A percentile compares a stretch with the other conserved stretches of the same genome.
phyloP scores from a whole-genome alignment of 2,888 invertebrate genomes.

The Nowickia ferox region DNA sequence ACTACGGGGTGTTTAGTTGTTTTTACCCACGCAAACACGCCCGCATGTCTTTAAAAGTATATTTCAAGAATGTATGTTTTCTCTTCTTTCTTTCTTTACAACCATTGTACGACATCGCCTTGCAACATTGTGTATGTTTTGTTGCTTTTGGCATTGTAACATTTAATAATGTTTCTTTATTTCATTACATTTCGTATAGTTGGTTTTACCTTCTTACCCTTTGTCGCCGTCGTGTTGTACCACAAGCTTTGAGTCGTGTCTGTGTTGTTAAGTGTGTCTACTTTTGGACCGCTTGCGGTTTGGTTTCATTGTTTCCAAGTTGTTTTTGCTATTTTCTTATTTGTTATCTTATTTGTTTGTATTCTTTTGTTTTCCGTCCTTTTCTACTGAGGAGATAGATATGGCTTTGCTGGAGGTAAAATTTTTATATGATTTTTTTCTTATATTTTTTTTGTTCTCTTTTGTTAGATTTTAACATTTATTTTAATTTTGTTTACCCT shows the following conservation, averaged over 20 bases:
- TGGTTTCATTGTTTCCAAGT: conserved; percentile 55
- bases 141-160: conserved; percentile 59
- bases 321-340: conserved; percentile 23
- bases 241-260: conserved; percentile 17
- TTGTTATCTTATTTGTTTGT: conserved; percentile 13
- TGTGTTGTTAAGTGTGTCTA: conserved; percentile 49
- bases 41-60: not conserved
- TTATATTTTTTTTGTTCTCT: conserved; percentile 14
- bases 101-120: not conserved
- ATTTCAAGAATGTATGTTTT: not conserved
- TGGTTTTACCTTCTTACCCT: conserved; percentile 22
- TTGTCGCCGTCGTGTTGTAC: not conserved
- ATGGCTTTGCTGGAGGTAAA: conserved; percentile 48
- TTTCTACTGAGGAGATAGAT: conserved; percentile 21
- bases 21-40: not conserved
- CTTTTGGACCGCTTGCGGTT: conserved; percentile 65
- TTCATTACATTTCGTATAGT: conserved; percentile 32
- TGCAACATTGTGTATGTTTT: conserved; percentile 22
- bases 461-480: conserved; percentile 65
- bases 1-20: not conserved
- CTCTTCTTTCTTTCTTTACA: not conserved
- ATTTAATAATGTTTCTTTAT: conserved; percentile 65
- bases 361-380: conserved; percentile 38
- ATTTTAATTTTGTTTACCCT: conserved; percentile 70
- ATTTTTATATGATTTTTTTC: conserved; percentile 38